Base-by-base conservation (phyloP, 53 echinoderm and acorn worm genomes). In the Zoroaster sp. region DNA sequence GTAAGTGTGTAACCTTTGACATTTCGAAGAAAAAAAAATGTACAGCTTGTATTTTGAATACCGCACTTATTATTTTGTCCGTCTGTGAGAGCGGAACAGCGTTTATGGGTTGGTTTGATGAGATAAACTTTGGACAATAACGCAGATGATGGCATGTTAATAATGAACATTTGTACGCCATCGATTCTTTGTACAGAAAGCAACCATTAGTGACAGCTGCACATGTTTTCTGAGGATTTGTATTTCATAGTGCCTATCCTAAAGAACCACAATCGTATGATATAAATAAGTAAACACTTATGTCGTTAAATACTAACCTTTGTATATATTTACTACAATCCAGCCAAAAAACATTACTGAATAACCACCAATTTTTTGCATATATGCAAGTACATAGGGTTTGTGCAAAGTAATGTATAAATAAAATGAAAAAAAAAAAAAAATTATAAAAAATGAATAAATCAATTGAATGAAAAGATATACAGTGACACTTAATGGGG, bases 21-120 rank as follows among this genome's bases (percentile, higher is more conserved):
- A 77, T 38, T 36, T 71, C 35, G n/a, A 35, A 33, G 32, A 74
- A 37, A 21, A 25, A 40, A 74, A 38, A 74, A 42, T 89, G 72
- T 79, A 89, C 89, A 89, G 71, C 80, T 51, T 91, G 87, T 94
- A 94, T 94, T 94, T 94, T 94, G 94, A 91, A 94, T 94, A 91
- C 85, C 71, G 90, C 89, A 90, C 88, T 86, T 88, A 83, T 44
- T 66, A 87, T 90, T 85, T 25, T 59, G 63, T 75, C 80, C 74
- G 90, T 80, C 87, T 78, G 17, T 75, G 45, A 88, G 77, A 33
- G 77, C 63, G 42, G 70, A n/a, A 31, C 15, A 7, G 71, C 17
- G 38, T 36, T 12, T 13, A 35, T 39, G 8, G 38, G 71, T 66
- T 88, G 44, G 74, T 73, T 74, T 75, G 66, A 87, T 40, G 32